Evolutionary conservation across 2,888 invertebrate genomes (phyloP), one percentile per base, ranked within the genome.

Genomic region (Hydroisotoma schaefferi): DNA sequence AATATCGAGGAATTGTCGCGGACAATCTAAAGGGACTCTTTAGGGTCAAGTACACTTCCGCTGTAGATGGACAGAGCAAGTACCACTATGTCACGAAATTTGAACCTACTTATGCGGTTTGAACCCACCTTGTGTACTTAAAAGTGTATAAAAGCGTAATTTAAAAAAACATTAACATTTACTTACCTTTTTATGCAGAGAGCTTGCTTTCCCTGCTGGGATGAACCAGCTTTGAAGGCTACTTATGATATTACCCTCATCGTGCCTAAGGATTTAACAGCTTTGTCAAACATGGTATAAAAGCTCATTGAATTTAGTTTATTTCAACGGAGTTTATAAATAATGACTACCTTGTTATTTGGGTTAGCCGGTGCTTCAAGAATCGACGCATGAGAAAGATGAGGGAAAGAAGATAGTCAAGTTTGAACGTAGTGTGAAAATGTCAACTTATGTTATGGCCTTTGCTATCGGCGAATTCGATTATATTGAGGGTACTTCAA

Each of bases 1-100:
- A 82, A 61, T 94, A 91, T 76, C 83, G 82, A 12, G 94, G 94
- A 8, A 86, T 86, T 75, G 83, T 94, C 55, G 91, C 91, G 76
- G 91, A 94, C 75, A 90, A 90, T 77, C 89, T 94, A 88, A 90
- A 88, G 77, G 94, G 94, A 15, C 86, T 94, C 69, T 94, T 94
- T 78, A 84, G 93, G 53, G 91, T 90, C 79, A 91, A 90, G 80
- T 93, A 92, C 77, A 78, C 76, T 2, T 74, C 77, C 40, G 74
- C 85, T 23, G n/a, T n/a, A n/a, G 78, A 81, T 52, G 92, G 91
- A 10, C 87, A 87, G 69, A 88, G 88, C 75, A 83, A 87, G 55
- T 88, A 85, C 75, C 88, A 88, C 25, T 93, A 90, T 33, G 90
- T 91, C 61, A 94, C 94, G 53, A 94, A 94, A 78, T 95, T 94